Conservation (phyloP, 2,113 vertebrate species). For the Atractosteus spatula region DNA sequence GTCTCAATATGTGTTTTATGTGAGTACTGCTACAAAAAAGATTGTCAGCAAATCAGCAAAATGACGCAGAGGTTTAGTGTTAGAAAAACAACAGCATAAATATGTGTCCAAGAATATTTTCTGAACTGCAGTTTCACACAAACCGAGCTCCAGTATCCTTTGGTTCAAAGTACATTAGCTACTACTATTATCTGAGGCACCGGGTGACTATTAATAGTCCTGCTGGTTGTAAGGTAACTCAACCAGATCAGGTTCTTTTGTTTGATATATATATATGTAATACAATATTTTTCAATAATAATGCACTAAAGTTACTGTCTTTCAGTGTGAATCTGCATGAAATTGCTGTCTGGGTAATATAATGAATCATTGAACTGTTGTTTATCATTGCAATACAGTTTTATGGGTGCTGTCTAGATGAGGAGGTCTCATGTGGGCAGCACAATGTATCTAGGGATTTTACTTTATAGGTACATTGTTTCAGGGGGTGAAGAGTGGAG, state of each 20-base stretch:
- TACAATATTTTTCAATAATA: slow-evolving; percentile 71
- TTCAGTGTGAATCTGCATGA: slow-evolving; percentile 71
- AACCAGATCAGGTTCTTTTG: slow-evolving; percentile 63
- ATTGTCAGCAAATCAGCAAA: no score
- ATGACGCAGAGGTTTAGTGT: no score
- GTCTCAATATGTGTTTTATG: no score
- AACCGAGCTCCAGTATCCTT: slow-evolving; percentile 47
- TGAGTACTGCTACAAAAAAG: no score
- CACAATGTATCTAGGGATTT: slow-evolving; percentile 38
- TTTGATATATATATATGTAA: slow-evolving; percentile 76
- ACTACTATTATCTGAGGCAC: slow-evolving; percentile 49
- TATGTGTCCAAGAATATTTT: no score
- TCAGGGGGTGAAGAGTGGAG: slow-evolving; percentile 26
- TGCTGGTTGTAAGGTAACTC: slow-evolving; percentile 61
- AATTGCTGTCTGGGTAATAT: slow-evolving; percentile 72
- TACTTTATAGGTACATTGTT: slow-evolving; percentile 34
- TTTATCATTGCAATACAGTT: slow-evolving; percentile 62
- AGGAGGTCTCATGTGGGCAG: slow-evolving; percentile 49
- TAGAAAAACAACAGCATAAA: no score
- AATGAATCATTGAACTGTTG: slow-evolving; percentile 65
- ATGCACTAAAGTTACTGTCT: slow-evolving; percentile 57
- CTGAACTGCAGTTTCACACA: no score
- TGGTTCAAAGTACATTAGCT: slow-evolving; percentile 57
- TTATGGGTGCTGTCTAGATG: slow-evolving; percentile 45
- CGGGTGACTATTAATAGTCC: slow-evolving; percentile 68